Percentiles rank a stretch among this genome's conserved stretches.
These are phyloP conservation scores for Drosophila austrosaltans DNA, from an alignment of 2,888 invertebrate species.

Conservation along the genomic window DNA sequence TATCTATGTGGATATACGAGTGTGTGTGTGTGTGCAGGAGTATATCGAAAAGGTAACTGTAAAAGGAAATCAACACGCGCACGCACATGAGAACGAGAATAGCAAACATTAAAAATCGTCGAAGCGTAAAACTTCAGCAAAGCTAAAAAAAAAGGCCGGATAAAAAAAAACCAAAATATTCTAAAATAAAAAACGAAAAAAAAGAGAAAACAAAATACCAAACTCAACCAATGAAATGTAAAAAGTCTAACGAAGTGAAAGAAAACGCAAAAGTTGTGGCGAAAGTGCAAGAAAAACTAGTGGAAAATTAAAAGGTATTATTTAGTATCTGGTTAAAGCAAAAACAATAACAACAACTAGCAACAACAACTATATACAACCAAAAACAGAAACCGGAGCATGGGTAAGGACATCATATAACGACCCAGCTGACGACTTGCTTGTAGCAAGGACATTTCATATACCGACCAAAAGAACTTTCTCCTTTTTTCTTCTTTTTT, in stretches of 20 bases:
- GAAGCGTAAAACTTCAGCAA: conserved; percentile 64
- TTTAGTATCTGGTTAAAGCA: conserved; percentile 23
- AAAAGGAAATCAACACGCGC: conserved; percentile 71
- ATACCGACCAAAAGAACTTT: conserved; percentile 41
- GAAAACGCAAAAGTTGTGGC: conserved; percentile 18
- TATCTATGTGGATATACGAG: not conserved
- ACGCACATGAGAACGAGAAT: conserved; percentile 68
- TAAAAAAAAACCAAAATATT: conserved; percentile 16
- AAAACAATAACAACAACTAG: not conserved
- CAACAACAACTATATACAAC: conserved; percentile 15
- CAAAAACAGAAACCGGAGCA: conserved; percentile 18
- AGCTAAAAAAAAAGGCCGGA: conserved; percentile 18
- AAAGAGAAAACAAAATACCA: conserved; percentile 25
- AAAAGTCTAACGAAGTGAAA: conserved; percentile 54
- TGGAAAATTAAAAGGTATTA: conserved; percentile 50
- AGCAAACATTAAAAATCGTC: conserved; percentile 73
- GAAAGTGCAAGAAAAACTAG: conserved; percentile 31
- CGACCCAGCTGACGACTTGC: conserved; percentile 61
- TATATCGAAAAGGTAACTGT: conserved; percentile 55
- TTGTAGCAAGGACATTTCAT: conserved; percentile 9
- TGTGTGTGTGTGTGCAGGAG: conserved; percentile 35
- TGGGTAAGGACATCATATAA: conserved; percentile 34
- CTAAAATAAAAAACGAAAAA: conserved; percentile 11
- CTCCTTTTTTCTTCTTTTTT: conserved; percentile 8
- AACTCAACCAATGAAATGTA: conserved; percentile 35